Evolutionary conservation across 1,140 invertebrate species (phyloP).

Genomic region (Orussus abietinus): DNA sequence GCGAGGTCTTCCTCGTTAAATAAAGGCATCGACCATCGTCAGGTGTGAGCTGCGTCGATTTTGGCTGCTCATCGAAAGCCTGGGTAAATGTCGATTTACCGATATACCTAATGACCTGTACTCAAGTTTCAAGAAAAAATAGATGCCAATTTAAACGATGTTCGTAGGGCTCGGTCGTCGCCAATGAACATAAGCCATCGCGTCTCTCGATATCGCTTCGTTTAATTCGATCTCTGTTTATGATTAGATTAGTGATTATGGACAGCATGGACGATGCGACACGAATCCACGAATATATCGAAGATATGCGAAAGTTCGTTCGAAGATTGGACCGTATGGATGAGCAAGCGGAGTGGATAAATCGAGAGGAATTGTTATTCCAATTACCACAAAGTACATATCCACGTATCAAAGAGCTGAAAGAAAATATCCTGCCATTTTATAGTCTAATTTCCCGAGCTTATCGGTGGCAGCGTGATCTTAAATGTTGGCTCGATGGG

Average conservation of each 20-base stretch:
- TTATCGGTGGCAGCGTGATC: slow-evolving; percentile 73
- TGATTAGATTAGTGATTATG: slow-evolving; percentile 53
- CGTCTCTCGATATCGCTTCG: neutral
- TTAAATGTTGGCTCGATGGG: slow-evolving; percentile 88
- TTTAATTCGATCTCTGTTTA: neutral
- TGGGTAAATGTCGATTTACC: too few species aligned
- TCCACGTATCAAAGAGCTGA: slow-evolving; percentile 70
- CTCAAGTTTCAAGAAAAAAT: neutral
- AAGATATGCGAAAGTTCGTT: slow-evolving; percentile 69
- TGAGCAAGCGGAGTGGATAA: slow-evolving; percentile 77
- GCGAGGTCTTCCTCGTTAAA: too few species aligned
- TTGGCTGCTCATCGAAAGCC: too few species aligned
- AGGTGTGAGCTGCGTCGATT: too few species aligned
- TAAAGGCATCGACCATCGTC: too few species aligned
- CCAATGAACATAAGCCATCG: too few species aligned
- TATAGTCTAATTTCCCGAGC: slow-evolving; percentile 61
- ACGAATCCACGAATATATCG: slow-evolving; percentile 63
- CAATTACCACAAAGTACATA: slow-evolving; percentile 73
- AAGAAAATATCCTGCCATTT: slow-evolving; percentile 66
- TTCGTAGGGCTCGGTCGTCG: too few species aligned
- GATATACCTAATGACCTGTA: too few species aligned
- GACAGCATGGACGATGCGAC: slow-evolving; percentile 68
- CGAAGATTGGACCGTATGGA: slow-evolving; percentile 70
- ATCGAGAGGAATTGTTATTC: slow-evolving; percentile 82
- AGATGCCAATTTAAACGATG: neutral